Evolutionary conservation across 2,113 vertebrate species (phyloP).

Genomic region (Tautogolabrus adspersus): DNA sequence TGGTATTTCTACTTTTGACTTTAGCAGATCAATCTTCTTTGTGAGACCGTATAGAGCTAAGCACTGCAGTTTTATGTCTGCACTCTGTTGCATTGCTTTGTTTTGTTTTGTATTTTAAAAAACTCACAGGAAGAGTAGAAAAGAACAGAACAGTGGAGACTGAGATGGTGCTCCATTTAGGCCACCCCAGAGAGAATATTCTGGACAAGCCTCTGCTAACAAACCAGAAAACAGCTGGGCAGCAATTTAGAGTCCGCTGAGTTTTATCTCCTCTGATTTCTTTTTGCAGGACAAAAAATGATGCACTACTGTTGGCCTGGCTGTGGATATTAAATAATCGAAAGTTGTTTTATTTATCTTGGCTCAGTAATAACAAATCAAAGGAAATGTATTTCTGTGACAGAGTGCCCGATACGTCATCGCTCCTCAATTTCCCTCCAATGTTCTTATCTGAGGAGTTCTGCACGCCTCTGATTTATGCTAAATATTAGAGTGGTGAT

Average conservation of each 20-base stretch:
- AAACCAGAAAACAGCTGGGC: constrained; percentile 68
- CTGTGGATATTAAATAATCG: neutral
- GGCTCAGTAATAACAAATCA: neutral
- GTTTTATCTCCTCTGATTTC: neutral
- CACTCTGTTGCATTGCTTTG: too few relatives aligned
- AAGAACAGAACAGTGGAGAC: too few relatives aligned
- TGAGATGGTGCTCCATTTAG: too few relatives aligned
- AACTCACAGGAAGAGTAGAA: neutral
- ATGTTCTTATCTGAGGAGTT: constrained; percentile 33
- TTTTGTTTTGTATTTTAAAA: neutral
- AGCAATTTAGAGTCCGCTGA: neutral
- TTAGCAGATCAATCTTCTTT: too few relatives aligned
- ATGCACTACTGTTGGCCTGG: neutral
- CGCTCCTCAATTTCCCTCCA: constrained; percentile 32
- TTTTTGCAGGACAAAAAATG: neutral
- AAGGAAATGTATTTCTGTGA: constrained; percentile 9
- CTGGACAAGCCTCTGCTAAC: too few relatives aligned
- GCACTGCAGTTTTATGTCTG: too few relatives aligned
- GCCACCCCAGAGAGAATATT: too few relatives aligned
- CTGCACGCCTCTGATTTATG: constrained; percentile 10
- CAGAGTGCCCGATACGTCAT: constrained; percentile 22
- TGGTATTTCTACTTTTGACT: too few relatives aligned
- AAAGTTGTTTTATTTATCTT: neutral
- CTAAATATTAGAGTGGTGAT: constrained; percentile 27
- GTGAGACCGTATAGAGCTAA: too few relatives aligned